Evolutionary conservation across 2,888 invertebrate species (phyloP).

Genomic region (Epinotia bilunana): DNA sequence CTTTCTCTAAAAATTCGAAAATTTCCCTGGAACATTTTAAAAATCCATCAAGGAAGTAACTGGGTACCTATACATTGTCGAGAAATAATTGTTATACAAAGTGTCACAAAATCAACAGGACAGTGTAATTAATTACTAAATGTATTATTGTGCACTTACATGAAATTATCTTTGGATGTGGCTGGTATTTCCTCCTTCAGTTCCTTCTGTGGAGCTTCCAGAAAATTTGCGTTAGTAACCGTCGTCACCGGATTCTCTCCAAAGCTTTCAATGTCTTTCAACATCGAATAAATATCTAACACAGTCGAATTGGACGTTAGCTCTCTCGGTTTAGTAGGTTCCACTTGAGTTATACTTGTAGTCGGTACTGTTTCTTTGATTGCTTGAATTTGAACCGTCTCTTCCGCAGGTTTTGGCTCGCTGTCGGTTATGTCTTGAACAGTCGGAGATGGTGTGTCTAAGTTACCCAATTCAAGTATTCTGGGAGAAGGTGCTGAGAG

Average conservation of each 20-base stretch:
- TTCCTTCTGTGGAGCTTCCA: constrained; percentile 56
- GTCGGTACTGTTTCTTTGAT: constrained; percentile 23
- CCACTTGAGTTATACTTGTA: constrained; percentile 29
- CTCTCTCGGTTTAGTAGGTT: constrained; percentile 58
- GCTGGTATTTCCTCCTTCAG: constrained; percentile 58
- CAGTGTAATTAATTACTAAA: background rate
- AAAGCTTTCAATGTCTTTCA: constrained; percentile 80
- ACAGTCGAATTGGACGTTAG: constrained; percentile 72
- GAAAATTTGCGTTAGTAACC: constrained; percentile 53
- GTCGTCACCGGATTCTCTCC: constrained; percentile 73
- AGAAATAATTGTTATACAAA: background rate
- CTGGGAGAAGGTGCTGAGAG: constrained; percentile 73
- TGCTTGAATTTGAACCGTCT: constrained; percentile 47
- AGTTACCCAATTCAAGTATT: constrained; percentile 58
- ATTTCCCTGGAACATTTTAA: constrained; percentile 81
- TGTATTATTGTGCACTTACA: constrained; percentile 59
- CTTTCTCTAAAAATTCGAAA: constrained; percentile 87
- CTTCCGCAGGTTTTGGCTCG: constrained; percentile 45
- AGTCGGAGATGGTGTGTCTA: constrained; percentile 44
- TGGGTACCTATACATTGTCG: background rate
- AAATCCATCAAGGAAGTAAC: background rate
- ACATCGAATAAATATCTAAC: constrained; percentile 80
- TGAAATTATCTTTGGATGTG: constrained; percentile 75
- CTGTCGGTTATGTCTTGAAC: constrained; percentile 47
- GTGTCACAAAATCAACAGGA: too few species aligned